These are phyloP conservation scores for Ophiodon elongatus DNA, from an alignment of 2,113 vertebrate genomes.

Conservation along the genomic window DNA sequence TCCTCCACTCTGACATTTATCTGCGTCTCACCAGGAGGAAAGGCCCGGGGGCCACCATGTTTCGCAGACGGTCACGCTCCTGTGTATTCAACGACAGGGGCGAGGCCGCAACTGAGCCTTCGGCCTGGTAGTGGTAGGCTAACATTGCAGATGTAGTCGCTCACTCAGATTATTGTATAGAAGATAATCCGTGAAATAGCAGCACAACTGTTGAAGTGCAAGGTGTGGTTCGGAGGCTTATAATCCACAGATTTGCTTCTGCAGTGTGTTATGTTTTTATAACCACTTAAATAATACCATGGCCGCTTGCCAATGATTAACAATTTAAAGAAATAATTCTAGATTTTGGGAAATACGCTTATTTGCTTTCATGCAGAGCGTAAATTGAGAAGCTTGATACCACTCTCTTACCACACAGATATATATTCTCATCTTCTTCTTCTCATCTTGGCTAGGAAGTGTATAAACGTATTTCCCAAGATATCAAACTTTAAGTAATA, in stretches of 20 bases:
- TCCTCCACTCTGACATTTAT: slow-evolving; percentile 91
- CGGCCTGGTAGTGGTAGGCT: slow-evolving; percentile 77
- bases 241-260: slow-evolving; percentile 41
- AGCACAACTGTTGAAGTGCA: slow-evolving; percentile 21
- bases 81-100: slow-evolving; percentile 90
- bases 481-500: neutral
- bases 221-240: slow-evolving; percentile 6
- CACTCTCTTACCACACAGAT: neutral
- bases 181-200: slow-evolving; percentile 28
- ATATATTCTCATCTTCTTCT: neutral
- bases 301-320: neutral
- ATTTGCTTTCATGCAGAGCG: slow-evolving; percentile 7
- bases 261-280: slow-evolving; percentile 35
- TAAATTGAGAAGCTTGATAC: neutral
- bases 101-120: slow-evolving; percentile 78
- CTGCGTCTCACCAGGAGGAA: slow-evolving; percentile 83
- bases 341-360: slow-evolving; percentile 24
- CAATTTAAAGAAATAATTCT: slow-evolving; percentile 6
- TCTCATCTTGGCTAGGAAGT: neutral
- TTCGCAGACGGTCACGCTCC: slow-evolving; percentile 91
- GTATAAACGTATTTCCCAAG: neutral
- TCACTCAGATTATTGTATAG: slow-evolving; percentile 2
- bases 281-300: neutral
- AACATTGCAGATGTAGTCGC: neutral
- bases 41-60: slow-evolving; percentile 76